Conservation (phyloP, 2,797 vertebrate genomes). For the Diplodus puntazzo region DNA sequence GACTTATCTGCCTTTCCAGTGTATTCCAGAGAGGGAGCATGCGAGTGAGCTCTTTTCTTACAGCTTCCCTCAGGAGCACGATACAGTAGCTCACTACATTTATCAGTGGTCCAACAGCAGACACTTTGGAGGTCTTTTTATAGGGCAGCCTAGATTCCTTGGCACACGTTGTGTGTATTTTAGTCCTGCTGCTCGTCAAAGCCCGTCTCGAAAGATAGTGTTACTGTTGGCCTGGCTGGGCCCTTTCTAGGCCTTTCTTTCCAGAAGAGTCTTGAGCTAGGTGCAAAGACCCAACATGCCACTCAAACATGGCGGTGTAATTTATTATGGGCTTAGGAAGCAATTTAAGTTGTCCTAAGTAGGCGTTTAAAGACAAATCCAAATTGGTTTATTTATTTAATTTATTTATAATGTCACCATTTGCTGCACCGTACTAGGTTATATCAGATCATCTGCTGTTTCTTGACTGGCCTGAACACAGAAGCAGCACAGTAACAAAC, state of each 20-base stretch:
- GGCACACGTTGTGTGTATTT: slow-evolving; percentile 70
- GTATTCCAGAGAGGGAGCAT: slow-evolving; percentile 25
- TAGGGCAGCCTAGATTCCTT: slow-evolving; percentile 82
- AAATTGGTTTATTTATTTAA: too few relatives aligned
- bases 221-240: slow-evolving; percentile 66
- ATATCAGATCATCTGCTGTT: too few relatives aligned
- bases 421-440: too few relatives aligned
- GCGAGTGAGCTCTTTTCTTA: slow-evolving; percentile 35
- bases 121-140: slow-evolving; percentile 80
- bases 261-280: slow-evolving; percentile 42
- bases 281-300: slow-evolving; percentile 18
- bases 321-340: slow-evolving; percentile 2
- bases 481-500: too few relatives aligned
- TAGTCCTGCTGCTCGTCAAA: slow-evolving; percentile 70
- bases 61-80: slow-evolving; percentile 39
- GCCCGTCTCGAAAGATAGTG: slow-evolving; percentile 68
- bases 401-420: too few relatives aligned
- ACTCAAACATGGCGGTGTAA: not conserved
- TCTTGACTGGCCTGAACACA: too few relatives aligned
- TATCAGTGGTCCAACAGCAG: slow-evolving; percentile 62
- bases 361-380: not conserved
- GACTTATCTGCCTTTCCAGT: slow-evolving; percentile 14
- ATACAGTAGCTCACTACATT: slow-evolving; percentile 58
- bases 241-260: slow-evolving; percentile 31
- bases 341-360: not conserved